A percentile compares a stretch with the other conserved stretches of the same genome.
Conservation (phyloP, 2,113 vertebrate species). For the Alethe diademata region DNA sequence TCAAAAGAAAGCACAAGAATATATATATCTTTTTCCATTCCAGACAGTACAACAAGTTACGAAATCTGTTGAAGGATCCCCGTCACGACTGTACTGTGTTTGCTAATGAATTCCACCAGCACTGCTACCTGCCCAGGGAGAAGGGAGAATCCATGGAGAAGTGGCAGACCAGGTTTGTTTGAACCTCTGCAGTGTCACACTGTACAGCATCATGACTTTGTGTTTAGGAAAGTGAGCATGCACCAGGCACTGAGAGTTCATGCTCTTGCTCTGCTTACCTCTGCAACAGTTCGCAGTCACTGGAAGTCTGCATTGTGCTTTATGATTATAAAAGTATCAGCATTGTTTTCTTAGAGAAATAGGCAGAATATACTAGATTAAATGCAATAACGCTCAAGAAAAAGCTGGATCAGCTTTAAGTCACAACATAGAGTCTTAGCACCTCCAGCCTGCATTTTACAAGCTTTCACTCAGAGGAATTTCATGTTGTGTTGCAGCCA, state of each 20-base stretch:
- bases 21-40: neutral
- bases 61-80: conserved; percentile 85
- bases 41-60: conserved; percentile 89
- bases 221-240: neutral
- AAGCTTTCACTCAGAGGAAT: neutral
- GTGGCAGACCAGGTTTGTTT: conserved; percentile 87
- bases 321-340: neutral
- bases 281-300: neutral
- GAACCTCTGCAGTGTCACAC: rapidly evolving
- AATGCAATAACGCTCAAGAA: neutral
- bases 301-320: neutral
- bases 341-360: neutral
- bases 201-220: rapidly evolving
- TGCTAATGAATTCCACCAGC: conserved; percentile 90
- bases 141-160: conserved; percentile 86
- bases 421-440: neutral
- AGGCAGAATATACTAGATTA: neutral
- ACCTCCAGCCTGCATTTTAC: neutral
- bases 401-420: neutral
- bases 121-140: conserved; percentile 84
- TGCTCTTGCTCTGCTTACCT: neutral
- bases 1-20: neutral
- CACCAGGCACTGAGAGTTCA: neutral
- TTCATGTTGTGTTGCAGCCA: neutral
- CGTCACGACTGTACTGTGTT: conserved; percentile 88